Conservation (phyloP, 2,888 invertebrate genomes). For the Megastigmus dorsalis region DNA sequence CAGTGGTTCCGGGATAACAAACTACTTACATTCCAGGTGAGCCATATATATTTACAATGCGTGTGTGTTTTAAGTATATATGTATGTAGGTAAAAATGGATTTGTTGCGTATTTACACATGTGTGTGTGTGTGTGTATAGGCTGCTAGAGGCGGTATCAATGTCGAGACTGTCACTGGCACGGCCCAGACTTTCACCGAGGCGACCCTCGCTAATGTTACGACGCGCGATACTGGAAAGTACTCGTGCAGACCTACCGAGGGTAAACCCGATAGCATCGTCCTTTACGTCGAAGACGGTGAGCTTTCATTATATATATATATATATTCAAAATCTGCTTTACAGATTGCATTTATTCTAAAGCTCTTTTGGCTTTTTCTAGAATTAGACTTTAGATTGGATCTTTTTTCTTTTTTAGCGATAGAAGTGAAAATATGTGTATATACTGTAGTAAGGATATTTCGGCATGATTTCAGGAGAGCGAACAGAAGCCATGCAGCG, state of each 20-base stretch:
- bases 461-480: constrained; percentile 77
- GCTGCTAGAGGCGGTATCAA: constrained; percentile 78
- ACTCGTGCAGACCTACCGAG: constrained; percentile 81
- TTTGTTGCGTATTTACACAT: not conserved
- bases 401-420: too few species aligned
- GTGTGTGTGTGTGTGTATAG: constrained; percentile 65
- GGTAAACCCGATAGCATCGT: constrained; percentile 78
- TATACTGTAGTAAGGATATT: too few species aligned
- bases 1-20: constrained; percentile 78
- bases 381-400: too few species aligned
- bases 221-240: constrained; percentile 77
- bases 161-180: constrained; percentile 80
- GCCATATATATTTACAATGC: not conserved
- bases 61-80: not conserved
- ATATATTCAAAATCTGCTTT: too few species aligned
- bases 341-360: too few species aligned
- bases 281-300: constrained; percentile 81
- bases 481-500: constrained; percentile 82
- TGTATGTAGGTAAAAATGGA: too few species aligned
- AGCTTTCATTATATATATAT: too few species aligned
- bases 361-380: too few species aligned
- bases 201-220: constrained; percentile 79
- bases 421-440: too few species aligned
- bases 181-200: constrained; percentile 78
- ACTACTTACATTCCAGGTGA: constrained; percentile 77